phyloP scores from a whole-genome alignment of 35 echinoderm and acorn worm species.

The Apostichopus californicus region DNA sequence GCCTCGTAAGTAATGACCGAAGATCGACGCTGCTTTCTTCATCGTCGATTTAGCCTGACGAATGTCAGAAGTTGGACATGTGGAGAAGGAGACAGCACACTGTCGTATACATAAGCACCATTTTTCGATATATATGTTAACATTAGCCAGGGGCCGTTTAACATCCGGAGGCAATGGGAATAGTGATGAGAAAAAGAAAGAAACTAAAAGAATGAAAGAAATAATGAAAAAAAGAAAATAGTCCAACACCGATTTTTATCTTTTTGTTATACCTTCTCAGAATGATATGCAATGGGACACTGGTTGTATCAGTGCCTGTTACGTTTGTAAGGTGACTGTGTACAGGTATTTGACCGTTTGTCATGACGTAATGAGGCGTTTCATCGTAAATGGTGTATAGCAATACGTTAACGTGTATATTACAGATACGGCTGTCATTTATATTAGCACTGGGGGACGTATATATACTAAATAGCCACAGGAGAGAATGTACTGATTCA shows the following conservation, averaged over 20 bases:
- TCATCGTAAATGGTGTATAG: neutral
- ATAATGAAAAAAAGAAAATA: neutral
- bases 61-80: neutral
- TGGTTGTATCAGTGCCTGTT: neutral
- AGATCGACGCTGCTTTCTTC: slow-evolving; percentile 12
- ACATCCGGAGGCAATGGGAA: neutral
- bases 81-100: neutral
- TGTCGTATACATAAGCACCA: neutral
- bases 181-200: neutral
- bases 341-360: neutral
- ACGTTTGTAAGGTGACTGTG: neutral
- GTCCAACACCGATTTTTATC: neutral
- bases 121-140: neutral
- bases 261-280: neutral
- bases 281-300: neutral
- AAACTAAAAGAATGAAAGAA: neutral
- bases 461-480: too few species aligned
- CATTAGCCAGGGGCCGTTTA: slow-evolving; percentile 16
- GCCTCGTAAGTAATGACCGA: slow-evolving; percentile 11
- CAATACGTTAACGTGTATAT: too few species aligned
- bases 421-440: too few species aligned
- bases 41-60: slow-evolving; percentile 12
- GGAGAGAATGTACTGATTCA: too few species aligned
- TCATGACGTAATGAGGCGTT: neutral
- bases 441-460: too few species aligned